Conservation (phyloP, 92 coral and sea anemone genomes). For the Zoanthus sansibaricus region DNA sequence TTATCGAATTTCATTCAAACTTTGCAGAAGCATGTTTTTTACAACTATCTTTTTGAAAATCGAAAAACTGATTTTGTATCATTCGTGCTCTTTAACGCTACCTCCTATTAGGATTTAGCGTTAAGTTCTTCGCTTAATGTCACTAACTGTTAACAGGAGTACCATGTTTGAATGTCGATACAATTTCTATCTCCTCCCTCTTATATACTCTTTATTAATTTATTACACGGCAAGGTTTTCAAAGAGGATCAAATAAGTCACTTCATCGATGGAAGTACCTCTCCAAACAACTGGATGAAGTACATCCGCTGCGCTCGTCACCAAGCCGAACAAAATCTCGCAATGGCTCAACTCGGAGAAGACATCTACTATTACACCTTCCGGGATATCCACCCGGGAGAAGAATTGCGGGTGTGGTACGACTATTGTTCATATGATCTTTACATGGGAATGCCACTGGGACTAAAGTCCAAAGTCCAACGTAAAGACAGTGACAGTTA, state of each 20-base stretch:
- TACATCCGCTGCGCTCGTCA: slow-evolving; percentile 78
- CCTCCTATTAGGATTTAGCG: no score
- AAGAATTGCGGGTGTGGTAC: slow-evolving; percentile 84
- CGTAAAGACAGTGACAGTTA: not conserved
- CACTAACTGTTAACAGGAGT: not conserved
- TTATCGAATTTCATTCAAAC: no score
- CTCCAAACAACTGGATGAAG: slow-evolving; percentile 80
- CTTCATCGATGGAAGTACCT: slow-evolving; percentile 69
- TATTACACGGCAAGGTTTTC: slow-evolving; percentile 54
- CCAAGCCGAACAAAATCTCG: slow-evolving; percentile 70
- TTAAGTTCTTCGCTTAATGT: not conserved
- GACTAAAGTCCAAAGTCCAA: slow-evolving; percentile 38
- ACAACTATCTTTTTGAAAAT: no score
- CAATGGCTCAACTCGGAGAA: slow-evolving; percentile 62
- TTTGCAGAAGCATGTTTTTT: no score
- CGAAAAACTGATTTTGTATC: no score
- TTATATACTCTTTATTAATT: not conserved
- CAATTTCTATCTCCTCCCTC: not conserved
- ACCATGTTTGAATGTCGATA: not conserved
- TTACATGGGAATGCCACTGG: slow-evolving; percentile 77
- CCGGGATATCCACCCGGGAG: slow-evolving; percentile 72
- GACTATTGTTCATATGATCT: slow-evolving; percentile 64
- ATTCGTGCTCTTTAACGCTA: no score
- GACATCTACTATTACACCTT: slow-evolving; percentile 76
- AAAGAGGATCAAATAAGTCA: slow-evolving; percentile 62